Percentiles rank a stretch among this genome's conserved stretches.
Evolutionary conservation across 2,797 vertebrate genomes (phyloP).

Genomic region (Sylvia borin): DNA sequence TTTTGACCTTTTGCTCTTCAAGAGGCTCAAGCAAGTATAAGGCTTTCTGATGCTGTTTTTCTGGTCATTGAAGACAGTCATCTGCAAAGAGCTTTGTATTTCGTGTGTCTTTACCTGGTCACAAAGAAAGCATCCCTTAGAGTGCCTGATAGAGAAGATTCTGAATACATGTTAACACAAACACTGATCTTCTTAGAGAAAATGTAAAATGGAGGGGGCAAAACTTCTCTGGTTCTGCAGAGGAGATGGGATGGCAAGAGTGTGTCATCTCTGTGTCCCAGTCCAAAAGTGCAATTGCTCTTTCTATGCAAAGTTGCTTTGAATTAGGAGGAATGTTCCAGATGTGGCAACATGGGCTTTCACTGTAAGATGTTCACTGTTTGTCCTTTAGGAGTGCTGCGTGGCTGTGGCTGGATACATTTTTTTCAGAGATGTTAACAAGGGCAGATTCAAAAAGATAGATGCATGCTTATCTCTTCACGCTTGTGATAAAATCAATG

Average conservation of each 20-base stretch:
- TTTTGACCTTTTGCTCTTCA: background rate
- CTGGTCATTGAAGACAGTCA: background rate
- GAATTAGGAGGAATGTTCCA: background rate
- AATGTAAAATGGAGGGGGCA: background rate
- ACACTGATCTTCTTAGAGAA: conserved; percentile 4
- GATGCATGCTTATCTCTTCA: conserved; percentile 30
- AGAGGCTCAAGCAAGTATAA: background rate
- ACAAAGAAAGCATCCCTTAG: background rate
- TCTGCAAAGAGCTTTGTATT: background rate
- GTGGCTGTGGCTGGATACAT: background rate
- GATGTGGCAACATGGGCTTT: background rate
- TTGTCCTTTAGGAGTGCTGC: background rate
- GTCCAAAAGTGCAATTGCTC: background rate
- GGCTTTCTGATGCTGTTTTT: background rate
- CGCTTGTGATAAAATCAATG: conserved; percentile 40
- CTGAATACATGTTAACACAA: background rate
- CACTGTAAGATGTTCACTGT: background rate
- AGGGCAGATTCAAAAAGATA: conserved; percentile 39
- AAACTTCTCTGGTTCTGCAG: background rate
- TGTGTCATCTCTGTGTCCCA: background rate
- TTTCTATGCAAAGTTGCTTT: background rate
- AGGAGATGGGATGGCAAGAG: background rate
- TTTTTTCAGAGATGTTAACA: conserved; percentile 8
- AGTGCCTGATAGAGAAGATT: background rate
- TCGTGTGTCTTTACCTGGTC: background rate